Base-by-base conservation (phyloP, 2,797 vertebrate genomes). In the Thunnus albacares region DNA sequence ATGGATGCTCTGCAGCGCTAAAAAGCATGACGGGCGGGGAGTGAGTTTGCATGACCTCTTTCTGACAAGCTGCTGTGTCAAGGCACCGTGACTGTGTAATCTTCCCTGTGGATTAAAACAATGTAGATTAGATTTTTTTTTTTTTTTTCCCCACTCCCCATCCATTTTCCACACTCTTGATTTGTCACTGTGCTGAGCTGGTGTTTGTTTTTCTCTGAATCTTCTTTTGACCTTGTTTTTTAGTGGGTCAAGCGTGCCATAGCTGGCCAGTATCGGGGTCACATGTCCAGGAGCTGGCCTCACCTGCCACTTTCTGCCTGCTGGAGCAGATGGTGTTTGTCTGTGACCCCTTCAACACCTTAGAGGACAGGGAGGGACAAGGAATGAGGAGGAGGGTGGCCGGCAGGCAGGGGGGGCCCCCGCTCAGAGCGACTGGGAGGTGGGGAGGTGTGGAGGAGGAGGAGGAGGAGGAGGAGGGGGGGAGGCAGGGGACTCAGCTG, bases 1-100 rank as follows among this genome's bases (percentile, higher is more conserved):
- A 95, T 93, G 93, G 90, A 81, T 84, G 82, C 92, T 92, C 90
- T 75, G 89, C 88, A 78, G 89, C 70, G 77, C 77, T 93, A 89
- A 95, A 90, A 90, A 85, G 83, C 88, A 82, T 85, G 88, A 92
- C 85, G 63, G 85, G 88, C 57, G 65, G 87, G 88, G 87, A 91
- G 85, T 92, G 90, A 94, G 89, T 91, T 87, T 92, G 83, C 84
- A 66, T 84, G 90, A 90, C 84, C 91, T 90, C 88, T 85, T 82
- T 85, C 73, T 84, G 86, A 89, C 85, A 87, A 91, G 87, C 90
- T 92, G 89, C 89, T 89, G 83, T 64, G 87, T 92, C 90, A 91
- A 85, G 75, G 85, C 86, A 88, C 81, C 53, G 55, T 87, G 84
- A 90, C 89, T 82, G 77, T 82, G 84, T 93, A 91, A 94, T 94